Evolutionary conservation across 2,888 invertebrate species (phyloP).

Genomic region (Monochamus alternatus): DNA sequence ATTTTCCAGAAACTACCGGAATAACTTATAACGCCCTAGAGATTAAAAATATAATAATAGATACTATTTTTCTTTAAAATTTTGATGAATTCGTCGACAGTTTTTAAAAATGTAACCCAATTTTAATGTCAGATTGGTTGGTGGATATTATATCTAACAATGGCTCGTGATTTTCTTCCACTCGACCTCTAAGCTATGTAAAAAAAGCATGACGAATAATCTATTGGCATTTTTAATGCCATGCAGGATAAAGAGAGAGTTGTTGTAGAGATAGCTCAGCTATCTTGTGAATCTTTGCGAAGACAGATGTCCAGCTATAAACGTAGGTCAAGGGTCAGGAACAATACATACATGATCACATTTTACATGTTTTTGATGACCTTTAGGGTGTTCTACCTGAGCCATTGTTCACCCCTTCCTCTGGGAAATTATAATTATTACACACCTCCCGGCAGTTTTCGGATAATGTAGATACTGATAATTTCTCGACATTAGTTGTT

Average conservation of each 20-base stretch:
- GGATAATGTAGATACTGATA: neutral
- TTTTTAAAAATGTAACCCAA: no score
- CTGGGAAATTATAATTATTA: constrained; percentile 32
- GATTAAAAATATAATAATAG: no score
- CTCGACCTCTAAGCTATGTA: neutral
- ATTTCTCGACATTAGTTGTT: no score
- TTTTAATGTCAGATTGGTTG: neutral
- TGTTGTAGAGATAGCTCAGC: constrained; percentile 43
- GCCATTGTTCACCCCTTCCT: constrained; percentile 20
- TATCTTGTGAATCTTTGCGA: constrained; percentile 47
- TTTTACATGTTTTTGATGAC: constrained; percentile 39
- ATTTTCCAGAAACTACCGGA: no score
- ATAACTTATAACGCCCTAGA: no score
- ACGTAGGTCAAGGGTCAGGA: constrained; percentile 46
- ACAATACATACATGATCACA: constrained; percentile 46
- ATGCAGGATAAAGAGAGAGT: constrained; percentile 39
- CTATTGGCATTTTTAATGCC: constrained; percentile 44
- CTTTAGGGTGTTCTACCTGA: constrained; percentile 25
- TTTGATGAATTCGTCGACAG: no score
- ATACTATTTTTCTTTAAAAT: no score
- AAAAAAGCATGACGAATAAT: constrained; percentile 40
- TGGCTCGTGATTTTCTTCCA: neutral
- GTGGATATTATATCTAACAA: neutral
- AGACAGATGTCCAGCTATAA: constrained; percentile 50
- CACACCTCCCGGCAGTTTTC: neutral